Evolutionary conservation across 2,113 vertebrate genomes (phyloP).

Genomic region (Vulpes ferrilata): DNA sequence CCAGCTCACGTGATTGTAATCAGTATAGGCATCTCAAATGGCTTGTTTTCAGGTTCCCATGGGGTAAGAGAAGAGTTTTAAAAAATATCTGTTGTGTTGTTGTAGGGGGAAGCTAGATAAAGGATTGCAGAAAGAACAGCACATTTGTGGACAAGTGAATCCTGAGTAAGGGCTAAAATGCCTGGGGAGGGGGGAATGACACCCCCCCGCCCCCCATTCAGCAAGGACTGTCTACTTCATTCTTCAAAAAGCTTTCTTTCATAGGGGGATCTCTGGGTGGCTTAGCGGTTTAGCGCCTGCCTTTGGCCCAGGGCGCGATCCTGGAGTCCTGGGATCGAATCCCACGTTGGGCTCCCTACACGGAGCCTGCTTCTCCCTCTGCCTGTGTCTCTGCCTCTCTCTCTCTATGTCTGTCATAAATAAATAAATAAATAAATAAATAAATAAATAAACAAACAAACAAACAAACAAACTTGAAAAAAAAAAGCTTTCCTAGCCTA

Average conservation of each 20-base stretch:
- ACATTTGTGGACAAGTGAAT: neutral
- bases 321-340: too few relatives aligned
- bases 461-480: too few relatives aligned
- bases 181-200: neutral
- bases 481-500: neutral
- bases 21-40: neutral
- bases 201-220: neutral
- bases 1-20: neutral
- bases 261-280: neutral
- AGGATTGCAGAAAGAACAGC: neutral
- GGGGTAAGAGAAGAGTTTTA: neutral
- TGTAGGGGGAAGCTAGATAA: neutral
- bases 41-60: neutral
- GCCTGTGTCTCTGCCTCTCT: too few relatives aligned
- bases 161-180: neutral
- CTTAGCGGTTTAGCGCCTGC: too few relatives aligned
- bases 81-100: neutral
- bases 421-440: too few relatives aligned
- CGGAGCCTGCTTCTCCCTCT: too few relatives aligned
- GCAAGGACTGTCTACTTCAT: neutral
- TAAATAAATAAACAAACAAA: too few relatives aligned
- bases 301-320: too few relatives aligned
- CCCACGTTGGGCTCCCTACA: too few relatives aligned
- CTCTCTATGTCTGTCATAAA: too few relatives aligned
- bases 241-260: neutral